A percentile compares a stretch with the other conserved stretches of the same genome.
phyloP scores from a whole-genome alignment of 2,888 invertebrate genomes.

The Odontomyia ornata region DNA sequence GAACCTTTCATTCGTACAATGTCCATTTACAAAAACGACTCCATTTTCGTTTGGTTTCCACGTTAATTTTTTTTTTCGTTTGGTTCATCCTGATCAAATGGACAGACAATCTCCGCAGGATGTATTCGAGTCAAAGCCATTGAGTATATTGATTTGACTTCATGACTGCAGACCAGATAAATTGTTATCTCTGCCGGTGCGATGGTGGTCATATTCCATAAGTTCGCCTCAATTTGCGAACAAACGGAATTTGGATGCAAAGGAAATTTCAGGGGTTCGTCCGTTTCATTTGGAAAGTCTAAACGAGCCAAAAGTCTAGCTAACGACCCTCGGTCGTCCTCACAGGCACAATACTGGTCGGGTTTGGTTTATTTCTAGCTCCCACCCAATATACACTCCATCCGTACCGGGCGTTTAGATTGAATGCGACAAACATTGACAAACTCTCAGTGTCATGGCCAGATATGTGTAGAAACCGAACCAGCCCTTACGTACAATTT shows the following conservation, averaged over 20 bases:
- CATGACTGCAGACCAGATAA: constrained; percentile 29
- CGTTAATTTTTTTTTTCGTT: neutral
- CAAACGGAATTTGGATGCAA: constrained; percentile 26
- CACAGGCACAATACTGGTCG: neutral
- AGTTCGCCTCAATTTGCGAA: constrained; percentile 24
- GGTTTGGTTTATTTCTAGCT: constrained; percentile 6
- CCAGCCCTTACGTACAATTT: constrained; percentile 17
- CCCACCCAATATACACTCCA: constrained; percentile 17
- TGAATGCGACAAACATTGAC: constrained; percentile 46
- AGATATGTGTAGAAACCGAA: constrained; percentile 27
- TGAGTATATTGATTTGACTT: constrained; percentile 31
- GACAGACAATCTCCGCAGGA: constrained; percentile 16
- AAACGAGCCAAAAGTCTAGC: constrained; percentile 16
- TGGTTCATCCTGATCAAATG: neutral
- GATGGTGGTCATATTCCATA: constrained; percentile 24
- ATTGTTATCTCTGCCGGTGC: constrained; percentile 28
- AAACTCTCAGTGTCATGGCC: constrained; percentile 48
- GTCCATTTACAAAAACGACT: constrained; percentile 32
- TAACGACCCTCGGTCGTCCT: neutral
- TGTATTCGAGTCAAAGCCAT: neutral
- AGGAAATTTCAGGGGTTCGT: constrained; percentile 20
- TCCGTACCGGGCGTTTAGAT: neutral
- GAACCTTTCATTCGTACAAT: constrained; percentile 9
- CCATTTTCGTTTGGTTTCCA: constrained; percentile 20
- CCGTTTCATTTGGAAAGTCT: constrained; percentile 8